Evolutionary conservation across 2,888 invertebrate genomes (phyloP).

Genomic region (Stenurella melanura): DNA sequence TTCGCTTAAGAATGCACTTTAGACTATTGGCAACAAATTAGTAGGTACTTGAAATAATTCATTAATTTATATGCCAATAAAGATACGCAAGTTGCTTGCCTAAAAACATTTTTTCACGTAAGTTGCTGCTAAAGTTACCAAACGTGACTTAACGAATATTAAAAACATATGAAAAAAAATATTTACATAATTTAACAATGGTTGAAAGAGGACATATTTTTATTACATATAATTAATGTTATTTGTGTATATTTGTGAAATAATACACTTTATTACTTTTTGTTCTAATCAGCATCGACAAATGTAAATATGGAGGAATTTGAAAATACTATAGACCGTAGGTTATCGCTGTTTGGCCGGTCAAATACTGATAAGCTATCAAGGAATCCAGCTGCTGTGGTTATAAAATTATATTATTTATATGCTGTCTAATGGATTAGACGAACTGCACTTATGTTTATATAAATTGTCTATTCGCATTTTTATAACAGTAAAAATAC

Average conservation of each 20-base stretch:
- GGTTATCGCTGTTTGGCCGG: conserved; percentile 50
- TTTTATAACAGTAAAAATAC: too few species aligned
- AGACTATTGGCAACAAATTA: too few species aligned
- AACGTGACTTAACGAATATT: conserved; percentile 8
- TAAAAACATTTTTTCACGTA: neutral
- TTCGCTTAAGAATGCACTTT: too few species aligned
- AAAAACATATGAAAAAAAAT: neutral
- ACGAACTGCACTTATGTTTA: conserved; percentile 12
- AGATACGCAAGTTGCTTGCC: neutral
- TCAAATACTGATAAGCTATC: conserved; percentile 45
- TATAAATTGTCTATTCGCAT: too few species aligned
- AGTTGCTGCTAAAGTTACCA: neutral
- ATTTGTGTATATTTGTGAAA: conserved; percentile 15
- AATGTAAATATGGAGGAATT: conserved; percentile 44
- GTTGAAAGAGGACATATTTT: conserved; percentile 2
- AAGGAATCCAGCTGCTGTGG: conserved; percentile 45
- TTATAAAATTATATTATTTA: conserved; percentile 44
- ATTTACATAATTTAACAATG: conserved; percentile 19
- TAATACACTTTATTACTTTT: conserved; percentile 17
- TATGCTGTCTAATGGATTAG: conserved; percentile 1
- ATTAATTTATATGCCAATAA: neutral
- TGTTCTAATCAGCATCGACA: conserved; percentile 24
- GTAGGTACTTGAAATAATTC: too few species aligned
- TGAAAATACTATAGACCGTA: conserved; percentile 50
- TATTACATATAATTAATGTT: neutral